Percentiles rank a stretch among this genome's conserved stretches.
phyloP scores from a whole-genome alignment of 2,888 invertebrate genomes.

The Spodoptera exigua region DNA sequence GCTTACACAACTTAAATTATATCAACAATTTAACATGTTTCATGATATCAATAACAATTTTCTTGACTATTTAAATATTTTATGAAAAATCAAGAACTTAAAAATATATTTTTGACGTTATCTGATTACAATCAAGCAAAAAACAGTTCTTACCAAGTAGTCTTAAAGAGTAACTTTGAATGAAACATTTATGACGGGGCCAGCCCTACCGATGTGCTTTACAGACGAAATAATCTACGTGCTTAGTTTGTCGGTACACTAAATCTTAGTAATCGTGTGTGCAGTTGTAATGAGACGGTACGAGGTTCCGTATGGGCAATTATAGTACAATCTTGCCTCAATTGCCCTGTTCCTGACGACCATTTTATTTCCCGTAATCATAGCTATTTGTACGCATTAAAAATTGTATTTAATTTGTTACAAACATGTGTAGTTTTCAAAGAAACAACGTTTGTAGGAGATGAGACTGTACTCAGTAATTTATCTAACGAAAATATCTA shows the following conservation, averaged over 20 bases:
- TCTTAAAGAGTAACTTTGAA: no score
- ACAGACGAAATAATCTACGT: constrained; percentile 54
- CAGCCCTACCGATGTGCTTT: constrained; percentile 50
- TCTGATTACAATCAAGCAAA: no score
- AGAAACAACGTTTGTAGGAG: not conserved
- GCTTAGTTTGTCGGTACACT: constrained; percentile 46
- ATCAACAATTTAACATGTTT: no score
- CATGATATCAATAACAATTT: no score
- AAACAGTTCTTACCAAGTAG: no score
- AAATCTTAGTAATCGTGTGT: constrained; percentile 63
- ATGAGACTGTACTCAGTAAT: not conserved
- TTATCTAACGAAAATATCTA: not conserved
- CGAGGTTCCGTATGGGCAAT: constrained; percentile 60
- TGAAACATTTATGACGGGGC: not conserved
- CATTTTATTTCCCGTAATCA: constrained; percentile 51
- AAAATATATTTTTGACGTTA: no score
- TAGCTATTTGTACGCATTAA: constrained; percentile 34
- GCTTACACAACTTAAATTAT: constrained; percentile 1
- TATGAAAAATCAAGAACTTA: no score
- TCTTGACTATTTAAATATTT: no score
- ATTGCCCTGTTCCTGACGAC: constrained; percentile 46
- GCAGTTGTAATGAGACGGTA: constrained; percentile 56
- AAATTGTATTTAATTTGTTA: constrained; percentile 9
- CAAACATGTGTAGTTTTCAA: not conserved
- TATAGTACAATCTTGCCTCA: constrained; percentile 58